phyloP scores from a whole-genome alignment of 2,888 invertebrate species.

The Trichacis sp. region DNA sequence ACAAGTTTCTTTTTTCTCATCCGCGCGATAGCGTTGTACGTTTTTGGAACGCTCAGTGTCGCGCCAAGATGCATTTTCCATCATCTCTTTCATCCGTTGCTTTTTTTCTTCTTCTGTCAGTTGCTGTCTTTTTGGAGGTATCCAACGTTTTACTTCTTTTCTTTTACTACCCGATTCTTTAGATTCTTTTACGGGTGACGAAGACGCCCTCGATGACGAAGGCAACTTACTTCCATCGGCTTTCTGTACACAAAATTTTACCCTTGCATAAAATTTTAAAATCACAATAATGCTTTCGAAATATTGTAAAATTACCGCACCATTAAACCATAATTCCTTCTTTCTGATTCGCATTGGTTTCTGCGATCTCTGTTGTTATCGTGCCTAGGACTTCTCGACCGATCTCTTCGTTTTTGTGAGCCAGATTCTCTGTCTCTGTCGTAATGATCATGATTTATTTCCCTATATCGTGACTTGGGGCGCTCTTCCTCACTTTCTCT shows the following conservation, averaged over 20 bases:
- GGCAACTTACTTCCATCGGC: constrained; percentile 52
- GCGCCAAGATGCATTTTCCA: constrained; percentile 80
- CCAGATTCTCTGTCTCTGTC: too few relatives aligned
- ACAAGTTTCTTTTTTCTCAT: constrained; percentile 70
- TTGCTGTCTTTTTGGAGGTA: constrained; percentile 58
- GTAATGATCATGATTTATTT: too few relatives aligned
- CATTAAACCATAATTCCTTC: constrained; percentile 50
- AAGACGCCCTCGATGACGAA: constrained; percentile 27
- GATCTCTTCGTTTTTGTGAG: constrained; percentile 11
- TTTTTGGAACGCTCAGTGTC: constrained; percentile 77
- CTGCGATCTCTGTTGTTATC: constrained; percentile 18
- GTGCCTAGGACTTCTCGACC: constrained; percentile 21
- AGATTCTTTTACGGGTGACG: constrained; percentile 13
- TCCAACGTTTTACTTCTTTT: constrained; percentile 52
- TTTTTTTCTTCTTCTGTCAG: constrained; percentile 78
- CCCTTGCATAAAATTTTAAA: too few relatives aligned
- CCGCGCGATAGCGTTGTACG: constrained; percentile 76
- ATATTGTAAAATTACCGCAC: constrained; percentile 27
- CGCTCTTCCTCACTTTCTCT: too few relatives aligned
- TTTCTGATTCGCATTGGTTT: constrained; percentile 4
- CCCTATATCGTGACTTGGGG: too few relatives aligned
- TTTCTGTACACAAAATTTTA: too few relatives aligned
- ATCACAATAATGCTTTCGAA: not conserved
- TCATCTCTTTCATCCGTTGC: constrained; percentile 82
- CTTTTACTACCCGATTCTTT: constrained; percentile 9